Percentiles rank a stretch among this genome's conserved stretches.
phyloP scores from a whole-genome alignment of 92 coral and sea anemone genomes.

The Bergia puertoricense region DNA sequence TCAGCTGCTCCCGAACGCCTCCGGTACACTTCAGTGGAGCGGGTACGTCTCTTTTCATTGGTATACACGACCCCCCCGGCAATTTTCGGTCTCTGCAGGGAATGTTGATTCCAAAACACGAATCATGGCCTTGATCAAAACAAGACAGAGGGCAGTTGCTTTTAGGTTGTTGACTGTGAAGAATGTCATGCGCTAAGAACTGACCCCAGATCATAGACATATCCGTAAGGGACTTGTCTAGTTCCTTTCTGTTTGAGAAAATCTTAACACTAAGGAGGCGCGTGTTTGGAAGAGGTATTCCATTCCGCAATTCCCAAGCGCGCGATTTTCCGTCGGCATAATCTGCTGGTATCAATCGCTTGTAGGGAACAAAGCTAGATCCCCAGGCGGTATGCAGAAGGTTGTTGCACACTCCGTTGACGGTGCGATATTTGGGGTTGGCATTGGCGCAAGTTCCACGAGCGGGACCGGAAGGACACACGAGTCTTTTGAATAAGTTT shows the following conservation, averaged over 20 bases:
- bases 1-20: constrained; percentile 53
- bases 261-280: constrained; percentile 36
- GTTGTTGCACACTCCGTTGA: constrained; percentile 56
- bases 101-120: constrained; percentile 54
- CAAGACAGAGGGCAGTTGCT: constrained; percentile 11
- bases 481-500: constrained; percentile 17
- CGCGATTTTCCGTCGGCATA: constrained; percentile 48
- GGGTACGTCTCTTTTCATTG: constrained; percentile 47
- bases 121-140: constrained; percentile 15
- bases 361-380: constrained; percentile 43
- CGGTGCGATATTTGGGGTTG: constrained; percentile 29
- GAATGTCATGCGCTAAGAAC: constrained; percentile 38
- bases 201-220: constrained; percentile 63
- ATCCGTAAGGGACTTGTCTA: constrained; percentile 19
- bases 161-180: constrained; percentile 34
- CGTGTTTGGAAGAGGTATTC: constrained; percentile 41
- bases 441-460: not conserved
- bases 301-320: constrained; percentile 36
- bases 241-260: constrained; percentile 9
- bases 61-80: constrained; percentile 41
- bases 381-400: constrained; percentile 26
- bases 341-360: constrained; percentile 48
- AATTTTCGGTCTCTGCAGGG: constrained; percentile 39
- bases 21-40: constrained; percentile 3
- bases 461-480: not conserved